Base-by-base conservation (phyloP, 2,888 invertebrate genomes). In the Phanerotoma sp. region DNA sequence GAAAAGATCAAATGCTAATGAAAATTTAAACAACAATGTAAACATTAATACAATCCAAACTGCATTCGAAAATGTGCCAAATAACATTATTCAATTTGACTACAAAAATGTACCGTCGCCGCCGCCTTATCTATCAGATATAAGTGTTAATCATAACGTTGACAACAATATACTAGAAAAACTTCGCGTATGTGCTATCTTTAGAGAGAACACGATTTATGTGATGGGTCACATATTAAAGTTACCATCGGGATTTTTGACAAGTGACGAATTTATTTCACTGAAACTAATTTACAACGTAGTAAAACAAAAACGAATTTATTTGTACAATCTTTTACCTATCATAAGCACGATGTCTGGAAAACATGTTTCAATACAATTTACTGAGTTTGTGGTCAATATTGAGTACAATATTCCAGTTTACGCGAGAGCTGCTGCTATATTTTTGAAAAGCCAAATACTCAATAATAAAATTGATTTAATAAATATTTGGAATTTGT, bases 181-280 rank as follows among this genome's bases (percentile, higher is more conserved):
- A 32, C 50, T 63, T 20, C 37, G 44, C 11, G 15, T 50, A 13
- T 28, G 45, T 13, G 28, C 57, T 28, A 53, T 37, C 10, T 54
- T 67, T 13, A 61, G 66, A 16, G 56, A 60, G 10, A 66, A 67
- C 25, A 46, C 62, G 7, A 49, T 66, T 10, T 54, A 28, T 18
- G 42, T 65, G 2, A 64, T 68, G 46, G 64, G 66, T 11, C 65
- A 57, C 25, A 33, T 65, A 13, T 53, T 68, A 11, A 52, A 61
- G 45, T 49, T 56, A 5, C 54, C 51, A 5, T 37, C 52, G 5
- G 57, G 32, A n/a, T 35, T 15, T 13, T 47, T 68, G 25, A 57
- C 58, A 9, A 33, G 15, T 5, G 55, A 61, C 7, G 63, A 67
- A 25, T 63, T 65, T 45, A 32, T 48, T 13, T 58, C 67, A 2